phyloP scores from a whole-genome alignment of 2,113 vertebrate species.

The Leucosticte australis region DNA sequence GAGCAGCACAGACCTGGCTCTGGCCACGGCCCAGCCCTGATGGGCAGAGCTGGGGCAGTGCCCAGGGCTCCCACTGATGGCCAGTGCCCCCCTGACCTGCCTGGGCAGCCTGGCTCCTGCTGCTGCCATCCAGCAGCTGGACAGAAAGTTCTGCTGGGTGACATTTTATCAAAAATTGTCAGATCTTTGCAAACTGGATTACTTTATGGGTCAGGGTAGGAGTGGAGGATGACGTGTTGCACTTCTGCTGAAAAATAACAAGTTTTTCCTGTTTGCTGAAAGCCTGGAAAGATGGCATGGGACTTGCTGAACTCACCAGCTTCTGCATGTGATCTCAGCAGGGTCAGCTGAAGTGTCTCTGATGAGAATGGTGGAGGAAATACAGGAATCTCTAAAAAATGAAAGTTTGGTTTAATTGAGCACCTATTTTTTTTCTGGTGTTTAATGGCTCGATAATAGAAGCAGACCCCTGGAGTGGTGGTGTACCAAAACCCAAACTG shows the following conservation, averaged over 20 bases:
- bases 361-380: background rate
- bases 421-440: background rate
- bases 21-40: background rate
- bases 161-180: background rate
- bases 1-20: fast-evolving
- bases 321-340: fast-evolving
- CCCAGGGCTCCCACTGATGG: no score
- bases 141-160: background rate
- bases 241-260: background rate
- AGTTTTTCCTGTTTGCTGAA: background rate
- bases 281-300: fast-evolving
- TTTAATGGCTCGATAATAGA: background rate
- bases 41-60: background rate
- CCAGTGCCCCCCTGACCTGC: fast-evolving
- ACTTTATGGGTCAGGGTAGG: background rate
- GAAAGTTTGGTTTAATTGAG: background rate
- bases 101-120: background rate
- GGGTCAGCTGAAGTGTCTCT: background rate
- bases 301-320: background rate
- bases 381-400: background rate
- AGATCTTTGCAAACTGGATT: background rate
- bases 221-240: background rate
- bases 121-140: fast-evolving
- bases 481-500: background rate
- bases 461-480: background rate